phyloP scores from a whole-genome alignment of 1,140 invertebrate species.

The Tribolium madens region DNA sequence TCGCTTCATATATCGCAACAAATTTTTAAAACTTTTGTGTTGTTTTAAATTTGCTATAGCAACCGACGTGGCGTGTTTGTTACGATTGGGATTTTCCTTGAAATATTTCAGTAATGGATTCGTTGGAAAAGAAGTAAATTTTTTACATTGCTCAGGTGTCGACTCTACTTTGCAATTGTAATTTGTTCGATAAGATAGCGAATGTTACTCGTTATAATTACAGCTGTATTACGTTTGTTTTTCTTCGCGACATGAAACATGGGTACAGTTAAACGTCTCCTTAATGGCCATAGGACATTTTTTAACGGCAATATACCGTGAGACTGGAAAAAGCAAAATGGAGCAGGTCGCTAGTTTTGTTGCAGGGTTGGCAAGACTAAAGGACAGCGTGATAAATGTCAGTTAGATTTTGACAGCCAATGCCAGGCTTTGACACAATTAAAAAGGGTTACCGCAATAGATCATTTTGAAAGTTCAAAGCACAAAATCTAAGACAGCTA shows the following conservation, averaged over 20 bases:
- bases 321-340: not conserved
- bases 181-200: constrained; percentile 30
- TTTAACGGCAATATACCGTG: not conserved
- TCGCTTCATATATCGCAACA: not conserved
- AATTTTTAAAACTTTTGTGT: not conserved
- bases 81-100: constrained; percentile 29
- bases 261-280: not conserved
- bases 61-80: constrained; percentile 16
- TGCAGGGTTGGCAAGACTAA: not conserved
- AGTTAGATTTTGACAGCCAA: not conserved
- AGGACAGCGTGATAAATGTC: not conserved
- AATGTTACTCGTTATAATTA: constrained; percentile 37
- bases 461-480: no score
- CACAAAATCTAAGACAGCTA: no score
- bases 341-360: not conserved
- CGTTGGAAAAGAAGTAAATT: constrained; percentile 26
- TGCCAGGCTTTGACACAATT: not conserved
- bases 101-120: constrained; percentile 35
- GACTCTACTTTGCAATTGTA: constrained; percentile 32
- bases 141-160: constrained; percentile 28
- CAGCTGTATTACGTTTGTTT: constrained; percentile 13
- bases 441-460: no score
- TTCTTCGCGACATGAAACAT: not conserved
- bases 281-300: not conserved
- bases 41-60: constrained; percentile 9